phyloP scores from a whole-genome alignment of 2,888 invertebrate genomes.

The Eupithecia subfuscata region DNA sequence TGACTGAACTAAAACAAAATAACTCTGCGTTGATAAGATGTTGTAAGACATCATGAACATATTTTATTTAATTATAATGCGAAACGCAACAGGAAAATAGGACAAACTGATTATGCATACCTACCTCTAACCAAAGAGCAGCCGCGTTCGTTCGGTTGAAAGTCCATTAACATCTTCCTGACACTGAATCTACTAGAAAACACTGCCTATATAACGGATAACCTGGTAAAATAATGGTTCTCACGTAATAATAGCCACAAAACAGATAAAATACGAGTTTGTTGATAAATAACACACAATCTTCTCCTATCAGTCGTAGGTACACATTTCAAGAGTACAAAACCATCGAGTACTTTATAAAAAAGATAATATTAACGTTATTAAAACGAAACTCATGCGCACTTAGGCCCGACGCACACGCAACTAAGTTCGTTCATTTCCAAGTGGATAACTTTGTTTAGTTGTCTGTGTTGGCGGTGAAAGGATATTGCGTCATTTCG shows the following conservation, averaged over 20 bases:
- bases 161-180: conserved; percentile 22
- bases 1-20: neutral
- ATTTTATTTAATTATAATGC: neutral
- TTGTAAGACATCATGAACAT: neutral
- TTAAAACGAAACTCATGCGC: conserved; percentile 19
- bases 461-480: conserved; percentile 29
- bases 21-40: neutral
- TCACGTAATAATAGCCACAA: neutral
- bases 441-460: conserved; percentile 16
- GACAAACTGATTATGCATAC: conserved; percentile 6
- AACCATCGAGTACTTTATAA: conserved; percentile 5
- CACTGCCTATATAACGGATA: neutral
- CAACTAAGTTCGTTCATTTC: conserved; percentile 26
- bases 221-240: neutral
- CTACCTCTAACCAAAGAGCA: conserved; percentile 25
- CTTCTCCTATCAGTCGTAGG: conserved; percentile 20
- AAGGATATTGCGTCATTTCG: conserved; percentile 30
- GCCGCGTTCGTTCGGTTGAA: conserved; percentile 14
- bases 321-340: conserved; percentile 2
- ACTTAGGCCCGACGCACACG: conserved; percentile 22
- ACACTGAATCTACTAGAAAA: neutral
- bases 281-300: conserved; percentile 25
- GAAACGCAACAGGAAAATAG: conserved; percentile 8
- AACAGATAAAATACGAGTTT: conserved; percentile 7
- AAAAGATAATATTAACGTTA: conserved; percentile 12